Evolutionary conservation across 2,113 vertebrate species (phyloP), one percentile per base, ranked within the genome.

Genomic region (Ceuthmochares aereus): DNA sequence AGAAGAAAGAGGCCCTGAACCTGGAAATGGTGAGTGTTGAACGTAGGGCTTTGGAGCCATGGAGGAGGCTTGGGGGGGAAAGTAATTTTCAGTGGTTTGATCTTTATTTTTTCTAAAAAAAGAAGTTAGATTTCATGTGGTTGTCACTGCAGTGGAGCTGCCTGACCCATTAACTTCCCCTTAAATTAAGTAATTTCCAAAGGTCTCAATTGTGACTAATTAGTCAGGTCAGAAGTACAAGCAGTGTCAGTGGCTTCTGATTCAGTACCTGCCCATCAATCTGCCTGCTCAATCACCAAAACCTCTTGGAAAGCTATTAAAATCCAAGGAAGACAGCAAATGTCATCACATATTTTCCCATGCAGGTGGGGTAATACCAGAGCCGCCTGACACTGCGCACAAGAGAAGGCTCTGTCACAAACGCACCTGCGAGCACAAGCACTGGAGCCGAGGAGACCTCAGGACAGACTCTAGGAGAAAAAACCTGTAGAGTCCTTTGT

Each of bases 341-440:
- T 75, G 42, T 92, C 85, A 92, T 49, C 93, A 22, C 23, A 2
- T 45, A 12, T 49, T 70, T 75, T 62, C n/a, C 51, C 6, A 0
- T 5, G 32, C 68, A 92, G 83, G 56, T 84, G 76, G 29, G 51
- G 37, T 51, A 51, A 23, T 3, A 37, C 10, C 58, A 27, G 78
- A 10, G 1, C 25, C 0, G 3, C 23, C 30, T 29, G 40, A 32
- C 2, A 2, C 4, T 36, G n/a, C 22, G 21, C 49, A 78, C 58
- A 73, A 66, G 87, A 66, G 59, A 45, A 29, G 47, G 54, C 58
- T 94, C 74, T 93, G 4, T 32, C 1, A 2, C 34, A 66, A 7
- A 14, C 3, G 13, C 91, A 93, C 66, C 87, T 94, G 93, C 79
- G 67, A 62, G 19, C 1, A 1, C 26, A 3, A 2, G 56, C 30